Evolutionary conservation across 2,113 vertebrate genomes (phyloP).

Genomic region (Corythaixoides concolor): DNA sequence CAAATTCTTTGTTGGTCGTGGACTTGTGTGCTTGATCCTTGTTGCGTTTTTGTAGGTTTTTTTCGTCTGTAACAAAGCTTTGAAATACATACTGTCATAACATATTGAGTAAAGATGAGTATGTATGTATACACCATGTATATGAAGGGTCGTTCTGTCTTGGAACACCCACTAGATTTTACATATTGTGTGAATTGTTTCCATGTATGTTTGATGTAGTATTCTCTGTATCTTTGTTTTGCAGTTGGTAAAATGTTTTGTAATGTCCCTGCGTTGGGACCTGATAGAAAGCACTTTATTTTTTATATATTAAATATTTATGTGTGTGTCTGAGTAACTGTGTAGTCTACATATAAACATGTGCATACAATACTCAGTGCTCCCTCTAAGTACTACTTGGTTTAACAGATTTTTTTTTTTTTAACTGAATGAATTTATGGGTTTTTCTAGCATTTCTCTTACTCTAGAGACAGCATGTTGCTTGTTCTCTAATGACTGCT

Average conservation of each 20-base stretch:
- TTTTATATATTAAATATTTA: slow-evolving; percentile 85
- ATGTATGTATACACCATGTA: slow-evolving; percentile 87
- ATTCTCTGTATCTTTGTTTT: slow-evolving; percentile 73
- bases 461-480: not conserved
- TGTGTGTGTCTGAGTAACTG: slow-evolving; percentile 71
- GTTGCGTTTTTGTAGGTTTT: slow-evolving; percentile 72
- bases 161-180: slow-evolving; percentile 70
- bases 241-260: slow-evolving; percentile 77
- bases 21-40: slow-evolving; percentile 69
- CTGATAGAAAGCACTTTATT: slow-evolving; percentile 95
- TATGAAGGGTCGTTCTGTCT: slow-evolving; percentile 74
- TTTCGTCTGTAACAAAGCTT: slow-evolving; percentile 71
- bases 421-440: not conserved
- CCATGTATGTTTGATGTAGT: slow-evolving; percentile 79
- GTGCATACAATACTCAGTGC: not conserved
- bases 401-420: not conserved
- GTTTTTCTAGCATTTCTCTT: not conserved
- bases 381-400: not conserved
- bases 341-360: slow-evolving; percentile 35
- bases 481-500: not conserved
- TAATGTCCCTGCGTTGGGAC: slow-evolving; percentile 83
- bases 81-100: slow-evolving; percentile 83
- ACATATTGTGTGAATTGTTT: slow-evolving; percentile 76
- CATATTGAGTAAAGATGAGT: slow-evolving; percentile 82
- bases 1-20: slow-evolving; percentile 19